Evolutionary conservation across 2,113 vertebrate genomes (phyloP).

Genomic region (Rallus limicola): DNA sequence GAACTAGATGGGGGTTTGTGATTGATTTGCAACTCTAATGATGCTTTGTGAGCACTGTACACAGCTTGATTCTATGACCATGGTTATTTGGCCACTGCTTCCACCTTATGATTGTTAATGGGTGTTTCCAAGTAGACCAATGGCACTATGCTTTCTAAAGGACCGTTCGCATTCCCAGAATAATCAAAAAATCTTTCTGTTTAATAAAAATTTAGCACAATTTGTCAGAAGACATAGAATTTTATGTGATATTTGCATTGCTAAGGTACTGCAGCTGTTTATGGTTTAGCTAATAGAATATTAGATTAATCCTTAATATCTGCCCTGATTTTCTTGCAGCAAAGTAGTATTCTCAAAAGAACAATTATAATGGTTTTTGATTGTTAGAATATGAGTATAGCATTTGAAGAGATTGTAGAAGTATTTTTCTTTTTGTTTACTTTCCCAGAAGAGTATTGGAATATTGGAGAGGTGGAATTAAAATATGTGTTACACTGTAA

Average conservation of each 20-base stretch:
- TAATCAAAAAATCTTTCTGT: neutral
- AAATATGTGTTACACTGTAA: neutral
- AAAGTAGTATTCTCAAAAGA: neutral
- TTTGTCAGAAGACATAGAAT: neutral
- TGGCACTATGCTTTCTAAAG: neutral
- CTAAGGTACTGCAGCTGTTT: neutral
- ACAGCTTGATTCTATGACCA: neutral
- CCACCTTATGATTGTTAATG: neutral
- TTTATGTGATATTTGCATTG: neutral
- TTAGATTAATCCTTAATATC: neutral
- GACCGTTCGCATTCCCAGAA: neutral
- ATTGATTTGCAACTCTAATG: neutral
- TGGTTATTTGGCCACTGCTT: neutral
- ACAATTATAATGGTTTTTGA: neutral
- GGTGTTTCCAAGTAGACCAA: neutral
- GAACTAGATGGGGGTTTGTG: neutral
- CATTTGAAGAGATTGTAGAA: neutral
- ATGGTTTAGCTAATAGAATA: neutral
- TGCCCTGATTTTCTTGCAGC: neutral
- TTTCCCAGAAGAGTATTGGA: neutral
- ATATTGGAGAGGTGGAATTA: neutral
- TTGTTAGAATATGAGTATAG: neutral
- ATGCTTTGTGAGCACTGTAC: neutral
- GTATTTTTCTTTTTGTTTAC: neutral
- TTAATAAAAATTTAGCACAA: neutral